These are phyloP conservation scores for Eristalinus aeneus DNA, from an alignment of 2,888 invertebrate genomes.

Conservation along the genomic window DNA sequence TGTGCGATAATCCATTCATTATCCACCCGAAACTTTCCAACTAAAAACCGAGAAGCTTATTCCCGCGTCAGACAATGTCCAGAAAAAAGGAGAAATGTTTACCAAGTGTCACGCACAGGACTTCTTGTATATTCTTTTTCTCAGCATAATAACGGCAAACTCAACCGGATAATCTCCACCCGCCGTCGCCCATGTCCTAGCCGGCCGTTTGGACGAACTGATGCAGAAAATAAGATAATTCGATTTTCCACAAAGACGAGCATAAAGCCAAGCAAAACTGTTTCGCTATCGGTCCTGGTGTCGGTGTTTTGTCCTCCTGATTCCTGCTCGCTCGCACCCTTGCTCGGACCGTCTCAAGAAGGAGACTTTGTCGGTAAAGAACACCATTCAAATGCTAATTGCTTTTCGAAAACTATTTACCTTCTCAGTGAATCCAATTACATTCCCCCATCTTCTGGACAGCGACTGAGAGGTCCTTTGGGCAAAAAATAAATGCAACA, in stretches of 20 bases:
- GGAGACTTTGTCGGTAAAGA: background rate
- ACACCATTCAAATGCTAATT: conserved; percentile 44
- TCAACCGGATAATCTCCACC: conserved; percentile 30
- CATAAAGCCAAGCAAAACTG: background rate
- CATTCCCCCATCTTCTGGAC: background rate
- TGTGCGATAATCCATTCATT: conserved; percentile 15
- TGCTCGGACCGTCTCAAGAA: background rate
- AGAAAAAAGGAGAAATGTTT: background rate
- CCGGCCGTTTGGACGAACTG: conserved; percentile 26
- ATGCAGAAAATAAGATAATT: conserved; percentile 62
- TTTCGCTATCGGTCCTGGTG: background rate
- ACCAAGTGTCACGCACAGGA: background rate
- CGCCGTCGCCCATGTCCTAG: background rate
- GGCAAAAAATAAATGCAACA: background rate
- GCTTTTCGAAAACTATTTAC: conserved; percentile 3
- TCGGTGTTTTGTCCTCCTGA: background rate
- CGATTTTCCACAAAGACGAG: conserved; percentile 49
- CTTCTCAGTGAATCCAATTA: conserved; percentile 28
- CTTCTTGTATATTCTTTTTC: conserved; percentile 28
- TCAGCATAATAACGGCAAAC: conserved; percentile 28
- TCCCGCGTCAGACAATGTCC: background rate
- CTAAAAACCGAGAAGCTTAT: background rate
- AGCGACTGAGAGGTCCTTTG: background rate
- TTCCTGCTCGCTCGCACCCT: background rate
- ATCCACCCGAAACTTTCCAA: background rate